Conservation (phyloP, 2,888 invertebrate species). For the Coenonympha glycerion region DNA sequence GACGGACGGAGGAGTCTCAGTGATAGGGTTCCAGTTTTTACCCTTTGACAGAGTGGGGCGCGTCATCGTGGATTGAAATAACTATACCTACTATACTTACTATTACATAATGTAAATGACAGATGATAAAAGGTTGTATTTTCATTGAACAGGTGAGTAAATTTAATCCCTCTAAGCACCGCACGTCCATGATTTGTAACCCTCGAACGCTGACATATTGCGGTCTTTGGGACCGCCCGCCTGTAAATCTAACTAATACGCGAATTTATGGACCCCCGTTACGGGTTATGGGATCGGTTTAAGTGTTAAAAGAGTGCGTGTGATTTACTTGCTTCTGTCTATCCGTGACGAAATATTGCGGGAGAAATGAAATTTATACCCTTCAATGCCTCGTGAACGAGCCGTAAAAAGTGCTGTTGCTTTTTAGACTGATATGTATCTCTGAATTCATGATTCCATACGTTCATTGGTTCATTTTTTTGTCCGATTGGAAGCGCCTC, state of each 20-base stretch:
- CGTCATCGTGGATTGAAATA: no score
- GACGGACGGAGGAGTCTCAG: no score
- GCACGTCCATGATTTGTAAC: slow-evolving; percentile 21
- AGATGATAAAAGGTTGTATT: background rate
- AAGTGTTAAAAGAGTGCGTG: slow-evolving; percentile 15
- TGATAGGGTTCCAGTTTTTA: no score
- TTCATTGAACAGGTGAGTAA: slow-evolving; percentile 12
- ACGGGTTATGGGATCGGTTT: slow-evolving; percentile 9
- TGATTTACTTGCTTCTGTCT: slow-evolving; percentile 3
- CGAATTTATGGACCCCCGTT: slow-evolving; percentile 22
- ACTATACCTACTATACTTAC: no score
- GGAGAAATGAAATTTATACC: background rate
- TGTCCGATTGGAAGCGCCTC: no score
- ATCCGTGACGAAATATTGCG: background rate
- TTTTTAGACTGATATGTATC: no score
- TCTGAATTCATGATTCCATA: no score
- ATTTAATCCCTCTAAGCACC: slow-evolving; percentile 12
- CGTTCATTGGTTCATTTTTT: no score
- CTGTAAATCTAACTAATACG: slow-evolving; percentile 13
- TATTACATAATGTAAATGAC: background rate
- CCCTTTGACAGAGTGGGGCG: no score
- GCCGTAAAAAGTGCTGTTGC: background rate
- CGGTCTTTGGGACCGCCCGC: slow-evolving; percentile 16
- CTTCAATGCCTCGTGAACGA: background rate
- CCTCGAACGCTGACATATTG: slow-evolving; percentile 19